Evolutionary conservation across 2,797 vertebrate genomes (phyloP).

Genomic region (Pygocentrus nattereri): DNA sequence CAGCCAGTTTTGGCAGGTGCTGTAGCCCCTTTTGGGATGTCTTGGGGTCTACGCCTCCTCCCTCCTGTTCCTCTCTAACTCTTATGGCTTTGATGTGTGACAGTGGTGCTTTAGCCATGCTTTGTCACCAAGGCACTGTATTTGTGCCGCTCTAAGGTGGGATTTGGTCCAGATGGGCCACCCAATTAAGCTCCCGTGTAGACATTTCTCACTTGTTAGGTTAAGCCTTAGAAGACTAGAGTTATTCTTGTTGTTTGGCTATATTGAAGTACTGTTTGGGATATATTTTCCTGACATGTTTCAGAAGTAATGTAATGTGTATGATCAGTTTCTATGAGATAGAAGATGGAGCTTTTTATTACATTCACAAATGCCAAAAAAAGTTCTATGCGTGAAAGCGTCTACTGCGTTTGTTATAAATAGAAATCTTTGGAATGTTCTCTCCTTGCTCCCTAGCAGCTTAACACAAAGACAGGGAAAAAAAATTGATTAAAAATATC

Average conservation of each 20-base stretch:
- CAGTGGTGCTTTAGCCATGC: conserved; percentile 60
- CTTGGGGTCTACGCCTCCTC: conserved; percentile 25
- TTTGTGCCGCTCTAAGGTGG: conserved; percentile 72
- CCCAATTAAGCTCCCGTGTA: conserved; percentile 52
- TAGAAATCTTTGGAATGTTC: too few relatives aligned
- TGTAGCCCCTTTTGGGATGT: conserved; percentile 40
- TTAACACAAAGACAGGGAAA: too few relatives aligned
- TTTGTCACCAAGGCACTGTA: conserved; percentile 68
- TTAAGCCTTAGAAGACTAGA: conserved; percentile 58
- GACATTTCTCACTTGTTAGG: not conserved
- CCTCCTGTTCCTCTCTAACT: conserved; percentile 44
- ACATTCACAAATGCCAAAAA: too few relatives aligned
- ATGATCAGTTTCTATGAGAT: too few relatives aligned
- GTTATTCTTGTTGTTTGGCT: not conserved
- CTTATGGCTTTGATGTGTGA: conserved; percentile 62
- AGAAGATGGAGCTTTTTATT: too few relatives aligned
- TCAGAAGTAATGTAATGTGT: too few relatives aligned
- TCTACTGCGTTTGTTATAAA: too few relatives aligned
- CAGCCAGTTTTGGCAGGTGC: conserved; percentile 58
- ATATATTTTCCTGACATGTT: too few relatives aligned
- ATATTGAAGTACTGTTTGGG: too few relatives aligned
- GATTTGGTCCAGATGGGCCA: conserved; percentile 77
- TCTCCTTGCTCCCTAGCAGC: too few relatives aligned
- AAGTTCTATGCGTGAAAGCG: too few relatives aligned
- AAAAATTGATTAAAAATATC: too few relatives aligned